Percentiles rank a stretch among this genome's conserved stretches.
phyloP scores from a whole-genome alignment of 2,113 vertebrate species.

The Phrynosoma blainvillii region DNA sequence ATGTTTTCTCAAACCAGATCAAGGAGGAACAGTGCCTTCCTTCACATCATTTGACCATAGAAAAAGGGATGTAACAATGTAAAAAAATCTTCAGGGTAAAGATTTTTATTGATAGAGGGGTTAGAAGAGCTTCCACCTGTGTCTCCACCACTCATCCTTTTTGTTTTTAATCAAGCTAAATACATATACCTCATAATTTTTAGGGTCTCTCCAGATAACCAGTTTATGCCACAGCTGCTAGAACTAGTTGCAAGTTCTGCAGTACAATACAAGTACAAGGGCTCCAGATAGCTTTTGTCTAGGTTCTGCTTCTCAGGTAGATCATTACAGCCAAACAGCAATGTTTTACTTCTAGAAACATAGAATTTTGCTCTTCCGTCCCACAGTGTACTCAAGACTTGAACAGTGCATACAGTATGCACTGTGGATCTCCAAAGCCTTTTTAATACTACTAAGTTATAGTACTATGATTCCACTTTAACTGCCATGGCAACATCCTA shows the following conservation, averaged over 20 bases:
- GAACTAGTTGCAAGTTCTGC: not conserved
- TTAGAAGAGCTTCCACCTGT: no score
- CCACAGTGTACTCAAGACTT: no score
- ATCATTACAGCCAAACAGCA: not conserved
- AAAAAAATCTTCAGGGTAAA: no score
- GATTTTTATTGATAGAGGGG: no score
- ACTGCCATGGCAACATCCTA: no score
- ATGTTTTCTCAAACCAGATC: rapidly evolving
- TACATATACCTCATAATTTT: not conserved
- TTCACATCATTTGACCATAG: no score
- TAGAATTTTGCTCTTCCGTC: no score
- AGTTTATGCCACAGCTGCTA: not conserved
- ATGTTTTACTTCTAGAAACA: not conserved
- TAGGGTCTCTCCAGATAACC: not conserved
- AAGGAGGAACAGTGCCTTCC: not conserved
- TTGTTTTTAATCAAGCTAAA: not conserved
- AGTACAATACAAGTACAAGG: not conserved
- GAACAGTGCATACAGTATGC: no score
- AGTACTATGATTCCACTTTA: no score
- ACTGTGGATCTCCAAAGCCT: no score
- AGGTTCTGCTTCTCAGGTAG: not conserved
- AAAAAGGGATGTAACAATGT: no score
- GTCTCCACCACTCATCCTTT: not conserved
- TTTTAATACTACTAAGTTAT: no score
- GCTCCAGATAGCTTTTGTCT: not conserved